Base-by-base conservation (phyloP, 1,140 invertebrate genomes). In the Bilobella aurantiaca region DNA sequence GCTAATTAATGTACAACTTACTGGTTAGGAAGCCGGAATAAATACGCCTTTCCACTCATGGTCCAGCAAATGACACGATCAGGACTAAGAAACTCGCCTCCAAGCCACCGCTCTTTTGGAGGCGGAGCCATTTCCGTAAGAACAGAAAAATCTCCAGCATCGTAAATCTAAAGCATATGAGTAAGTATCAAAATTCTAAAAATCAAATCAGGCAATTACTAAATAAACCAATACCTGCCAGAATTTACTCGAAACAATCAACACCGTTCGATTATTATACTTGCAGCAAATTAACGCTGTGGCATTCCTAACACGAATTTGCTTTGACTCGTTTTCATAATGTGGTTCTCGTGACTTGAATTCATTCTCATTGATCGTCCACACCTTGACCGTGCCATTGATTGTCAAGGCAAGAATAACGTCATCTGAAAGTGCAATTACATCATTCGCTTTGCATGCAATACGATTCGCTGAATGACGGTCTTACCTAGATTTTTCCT, bases 281-380 rank as follows among this genome's bases (percentile, higher is more conserved):
- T 89, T 82, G 77, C 95, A 98, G 76, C 94, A 98, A 59, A 89
- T 90, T 75, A 99, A 83, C 1, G 88, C 90, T 28, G 94, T 83
- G 2, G 96, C 95, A 81, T 97, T 96, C 8, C 93, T 77, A 75
- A 94, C 94, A 16, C 90, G 83, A 37, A 99, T 96, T 76, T 93
- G 90, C 78, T 99, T 99, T 31, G 93, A 97, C 77, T 99, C 96
- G 78, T 98, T 93, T 78, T 99, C 96, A 76, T 91, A 95, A 32
- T 98, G 85, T 0, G 90, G 87, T 74, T 93, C 87, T 49, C 70
- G 70, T 31, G 70, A 67, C 23, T 70, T 49, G 47, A 66, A 65
- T 76, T 98, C 94, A 66, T 88, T 85, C 3, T 91, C 91, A 34
- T 87, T 81, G 1, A 98, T 80, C 0, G 93, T 96, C 96, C 96